phyloP scores from a whole-genome alignment of 2,888 invertebrate species.

The Polyommatus iphigenia region DNA sequence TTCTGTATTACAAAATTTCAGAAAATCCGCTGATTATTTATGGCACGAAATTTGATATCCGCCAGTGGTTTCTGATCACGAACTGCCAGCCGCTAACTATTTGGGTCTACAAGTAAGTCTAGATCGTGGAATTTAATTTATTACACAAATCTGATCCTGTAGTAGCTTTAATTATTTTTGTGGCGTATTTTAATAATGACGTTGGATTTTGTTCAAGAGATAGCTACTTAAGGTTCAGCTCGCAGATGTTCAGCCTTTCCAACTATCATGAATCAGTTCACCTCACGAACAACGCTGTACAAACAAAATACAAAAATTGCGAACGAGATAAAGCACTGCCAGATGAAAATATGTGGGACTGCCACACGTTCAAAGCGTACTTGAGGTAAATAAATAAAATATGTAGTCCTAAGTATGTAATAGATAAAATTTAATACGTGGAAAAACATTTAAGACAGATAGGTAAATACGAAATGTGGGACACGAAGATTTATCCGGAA shows the following conservation, averaged over 20 bases:
- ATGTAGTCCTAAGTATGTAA: conserved; percentile 27
- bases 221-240: conserved; percentile 95
- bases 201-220: conserved; percentile 79
- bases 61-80: conserved; percentile 97
- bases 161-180: conserved; percentile 1
- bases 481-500: conserved; percentile 91
- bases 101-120: conserved; percentile 92
- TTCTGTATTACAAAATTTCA: conserved; percentile 62
- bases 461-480: conserved; percentile 90
- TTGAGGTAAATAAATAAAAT: conserved; percentile 74
- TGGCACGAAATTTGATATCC: conserved; percentile 95
- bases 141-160: conserved; percentile 1
- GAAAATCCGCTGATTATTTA: conserved; percentile 93
- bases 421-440: conserved; percentile 40
- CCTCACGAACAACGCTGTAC: conserved; percentile 95
- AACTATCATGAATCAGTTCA: conserved; percentile 96
- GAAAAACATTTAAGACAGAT: conserved; percentile 78
- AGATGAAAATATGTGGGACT: conserved; percentile 97
- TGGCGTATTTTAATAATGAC: background rate
- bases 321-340: conserved; percentile 89
- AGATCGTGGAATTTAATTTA: background rate
- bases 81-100: conserved; percentile 93
- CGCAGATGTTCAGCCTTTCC: conserved; percentile 90
- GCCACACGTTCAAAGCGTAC: conserved; percentile 87
- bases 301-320: conserved; percentile 90